These are phyloP conservation scores for Limnephilus rhombicus DNA, from an alignment of 2,888 invertebrate species.

Conservation along the genomic window DNA sequence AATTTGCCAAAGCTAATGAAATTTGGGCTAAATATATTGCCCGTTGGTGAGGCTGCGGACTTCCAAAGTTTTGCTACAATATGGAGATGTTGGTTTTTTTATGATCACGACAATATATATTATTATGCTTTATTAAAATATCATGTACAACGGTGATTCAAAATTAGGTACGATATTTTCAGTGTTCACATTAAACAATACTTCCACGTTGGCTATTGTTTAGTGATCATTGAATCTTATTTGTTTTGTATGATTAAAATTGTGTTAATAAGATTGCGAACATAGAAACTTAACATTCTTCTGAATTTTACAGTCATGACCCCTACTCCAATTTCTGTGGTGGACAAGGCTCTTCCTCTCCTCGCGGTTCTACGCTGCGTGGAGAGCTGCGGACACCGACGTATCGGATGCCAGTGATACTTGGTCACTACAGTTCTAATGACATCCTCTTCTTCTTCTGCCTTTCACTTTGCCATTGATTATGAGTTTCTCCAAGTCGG, in stretches of 20 bases:
- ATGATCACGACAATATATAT: neutral
- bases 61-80: neutral
- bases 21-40: conserved; percentile 46
- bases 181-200: neutral
- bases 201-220: neutral
- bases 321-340: too few relatives aligned
- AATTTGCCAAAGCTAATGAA: conserved; percentile 50
- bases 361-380: too few relatives aligned
- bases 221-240: neutral
- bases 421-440: too few relatives aligned
- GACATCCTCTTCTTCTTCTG: too few relatives aligned
- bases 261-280: neutral
- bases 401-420: too few relatives aligned
- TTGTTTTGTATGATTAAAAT: neutral
- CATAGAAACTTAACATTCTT: neutral
- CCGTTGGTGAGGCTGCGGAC: conserved; percentile 28
- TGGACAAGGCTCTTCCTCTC: too few relatives aligned
- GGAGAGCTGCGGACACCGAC: too few relatives aligned
- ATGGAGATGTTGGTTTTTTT: neutral
- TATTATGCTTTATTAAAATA: neutral
- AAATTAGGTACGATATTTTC: neutral
- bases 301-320: too few relatives aligned
- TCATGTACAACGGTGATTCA: neutral
- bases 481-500: too few relatives aligned
- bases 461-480: too few relatives aligned